These are phyloP conservation scores for Hypercompe scribonia DNA, from an alignment of 2,888 invertebrate genomes.

Conservation along the genomic window DNA sequence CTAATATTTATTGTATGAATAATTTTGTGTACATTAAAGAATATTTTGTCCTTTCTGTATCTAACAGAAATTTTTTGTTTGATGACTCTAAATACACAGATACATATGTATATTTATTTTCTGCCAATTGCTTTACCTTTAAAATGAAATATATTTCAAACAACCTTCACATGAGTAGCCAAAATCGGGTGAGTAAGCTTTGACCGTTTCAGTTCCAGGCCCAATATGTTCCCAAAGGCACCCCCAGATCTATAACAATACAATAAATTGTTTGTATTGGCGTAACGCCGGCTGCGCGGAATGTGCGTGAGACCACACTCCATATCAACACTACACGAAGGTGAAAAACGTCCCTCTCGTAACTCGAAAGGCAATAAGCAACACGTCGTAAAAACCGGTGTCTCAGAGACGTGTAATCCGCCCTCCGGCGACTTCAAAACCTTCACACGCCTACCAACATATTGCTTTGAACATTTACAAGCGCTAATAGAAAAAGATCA, in stretches of 20 bases:
- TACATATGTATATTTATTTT: no score
- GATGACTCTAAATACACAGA: no score
- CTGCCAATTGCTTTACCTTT: neutral
- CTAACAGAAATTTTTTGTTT: no score
- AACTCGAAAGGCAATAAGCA: slow-evolving; percentile 70
- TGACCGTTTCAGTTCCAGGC: slow-evolving; percentile 56
- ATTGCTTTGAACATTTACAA: slow-evolving; percentile 52
- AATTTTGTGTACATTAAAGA: no score
- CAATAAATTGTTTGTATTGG: slow-evolving; percentile 81
- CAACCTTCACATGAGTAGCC: slow-evolving; percentile 35
- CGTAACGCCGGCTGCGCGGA: slow-evolving; percentile 68
- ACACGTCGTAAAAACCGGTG: slow-evolving; percentile 63
- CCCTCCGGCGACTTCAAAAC: slow-evolving; percentile 47
- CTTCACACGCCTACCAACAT: slow-evolving; percentile 42
- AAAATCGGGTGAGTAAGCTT: slow-evolving; percentile 51
- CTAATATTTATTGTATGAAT: no score
- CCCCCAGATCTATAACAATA: slow-evolving; percentile 75
- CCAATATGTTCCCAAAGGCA: slow-evolving; percentile 70
- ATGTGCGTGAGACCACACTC: slow-evolving; percentile 75
- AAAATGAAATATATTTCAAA: slow-evolving; percentile 38
- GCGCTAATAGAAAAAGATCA: slow-evolving; percentile 50
- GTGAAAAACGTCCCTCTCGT: slow-evolving; percentile 71
- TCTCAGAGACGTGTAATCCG: slow-evolving; percentile 51
- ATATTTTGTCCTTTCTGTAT: no score
- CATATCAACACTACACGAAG: slow-evolving; percentile 67